Conservation (phyloP, 2,888 invertebrate species). For the Drosophila gaucha region DNA sequence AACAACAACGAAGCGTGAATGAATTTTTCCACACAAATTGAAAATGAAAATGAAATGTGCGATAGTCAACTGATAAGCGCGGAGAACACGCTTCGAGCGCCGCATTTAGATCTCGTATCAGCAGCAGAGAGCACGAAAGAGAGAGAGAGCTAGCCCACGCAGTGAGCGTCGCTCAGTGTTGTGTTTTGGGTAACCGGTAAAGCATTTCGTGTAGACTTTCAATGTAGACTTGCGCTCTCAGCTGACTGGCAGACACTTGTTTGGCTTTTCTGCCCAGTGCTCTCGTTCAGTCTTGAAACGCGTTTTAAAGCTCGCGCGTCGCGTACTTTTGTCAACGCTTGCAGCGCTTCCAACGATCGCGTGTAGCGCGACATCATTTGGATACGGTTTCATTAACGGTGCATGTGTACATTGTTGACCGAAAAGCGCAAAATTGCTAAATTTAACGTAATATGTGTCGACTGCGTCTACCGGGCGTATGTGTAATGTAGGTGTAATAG, state of each 20-base stretch:
- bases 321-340: conserved; percentile 16
- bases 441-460: conserved; percentile 34
- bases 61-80: conserved; percentile 75
- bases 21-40: conserved; percentile 76
- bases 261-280: conserved; percentile 52
- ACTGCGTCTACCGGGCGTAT: conserved; percentile 15
- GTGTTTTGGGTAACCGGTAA: conserved; percentile 52
- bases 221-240: conserved; percentile 55
- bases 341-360: conserved; percentile 37
- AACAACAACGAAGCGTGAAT: conserved; percentile 62
- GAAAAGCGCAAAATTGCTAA: conserved; percentile 44
- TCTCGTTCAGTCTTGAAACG: conserved; percentile 72
- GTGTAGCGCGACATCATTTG: conserved; percentile 43
- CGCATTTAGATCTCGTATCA: conserved; percentile 61
- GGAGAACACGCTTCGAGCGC: conserved; percentile 46
- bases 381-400: conserved; percentile 44
- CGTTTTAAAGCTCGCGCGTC: conserved; percentile 74
- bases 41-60: conserved; percentile 67
- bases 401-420: conserved; percentile 31
- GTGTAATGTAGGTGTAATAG: conserved; percentile 41
- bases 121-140: conserved; percentile 11
- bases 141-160: conserved; percentile 17
- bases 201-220: conserved; percentile 53
- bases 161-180: conserved; percentile 18
- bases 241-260: conserved; percentile 63